Evolutionary conservation across 2,888 invertebrate species (phyloP).

Genomic region (Luffia ferchaultella): DNA sequence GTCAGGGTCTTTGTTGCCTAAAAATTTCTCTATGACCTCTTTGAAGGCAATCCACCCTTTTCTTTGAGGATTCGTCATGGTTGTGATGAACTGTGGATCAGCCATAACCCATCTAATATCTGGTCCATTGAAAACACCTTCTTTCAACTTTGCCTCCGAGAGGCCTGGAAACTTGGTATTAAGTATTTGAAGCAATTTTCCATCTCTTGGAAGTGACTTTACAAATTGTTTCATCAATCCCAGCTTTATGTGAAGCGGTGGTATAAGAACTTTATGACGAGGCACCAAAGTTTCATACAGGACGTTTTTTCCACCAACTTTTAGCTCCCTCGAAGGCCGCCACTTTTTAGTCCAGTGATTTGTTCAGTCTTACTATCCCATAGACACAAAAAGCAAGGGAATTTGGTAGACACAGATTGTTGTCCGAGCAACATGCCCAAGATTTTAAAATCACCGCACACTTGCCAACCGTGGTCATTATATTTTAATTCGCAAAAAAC

Average conservation of each 20-base stretch:
- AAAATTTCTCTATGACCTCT: background rate
- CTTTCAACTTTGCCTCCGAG: too few species aligned
- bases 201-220: background rate
- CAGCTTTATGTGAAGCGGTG: slow-evolving; percentile 1
- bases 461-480: too few species aligned
- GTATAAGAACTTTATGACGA: background rate
- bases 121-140: too few species aligned
- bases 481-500: too few species aligned
- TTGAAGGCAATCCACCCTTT: background rate
- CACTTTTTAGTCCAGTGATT: slow-evolving; percentile 1
- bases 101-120: background rate
- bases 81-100: background rate
- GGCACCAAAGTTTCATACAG: too few species aligned
- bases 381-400: background rate
- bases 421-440: too few species aligned
- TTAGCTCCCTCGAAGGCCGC: too few species aligned
- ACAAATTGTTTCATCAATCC: slow-evolving; percentile 5
- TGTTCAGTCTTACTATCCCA: slow-evolving; percentile 3
- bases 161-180: background rate
- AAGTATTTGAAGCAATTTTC: slow-evolving; percentile 1
- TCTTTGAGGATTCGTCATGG: background rate
- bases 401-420: too few species aligned
- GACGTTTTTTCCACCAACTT: too few species aligned
- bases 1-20: background rate
- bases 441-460: too few species aligned